Base-by-base conservation (phyloP, 1,140 invertebrate genomes). In the Teleogryllus occipitalis region DNA sequence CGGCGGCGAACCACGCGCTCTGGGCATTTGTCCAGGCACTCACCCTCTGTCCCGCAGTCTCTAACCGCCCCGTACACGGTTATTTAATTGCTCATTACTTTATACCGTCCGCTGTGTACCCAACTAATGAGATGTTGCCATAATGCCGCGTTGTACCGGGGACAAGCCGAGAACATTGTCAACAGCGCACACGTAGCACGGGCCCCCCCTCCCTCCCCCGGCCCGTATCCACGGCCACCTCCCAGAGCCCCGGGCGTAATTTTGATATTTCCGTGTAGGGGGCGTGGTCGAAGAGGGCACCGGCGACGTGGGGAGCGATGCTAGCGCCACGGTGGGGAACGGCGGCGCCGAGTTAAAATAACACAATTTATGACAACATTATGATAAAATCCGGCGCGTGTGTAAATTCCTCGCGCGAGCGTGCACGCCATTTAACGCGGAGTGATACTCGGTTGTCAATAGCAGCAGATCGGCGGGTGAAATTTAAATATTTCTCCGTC, bases 31-130 rank as follows among this genome's bases (percentile, higher is more conserved):
- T 65, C 54, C 54, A 14, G 54, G 54, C 54, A 18, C 18, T 18
- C 54, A 65, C 18, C 54, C 54, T 18, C 18, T 10, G 54, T 65
- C 10, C 27, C 54, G 18, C 54, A 65, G 54, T 65, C 54, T 10
- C 54, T 65, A 65, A 65, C 54, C 54, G 18, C 18, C 54, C 54
- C 54, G 54, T 65, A 14, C 54, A 65, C 54, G 54, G 54, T 65
- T 65, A 65, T 65, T 65, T 65, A 65, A 65, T 65, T 65, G 54
- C 54, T 65, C 54, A 65, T 65, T 65, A 65, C 54, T 65, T 65
- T 65, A 18, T 65, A 65, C 54, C 54, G 27, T 39, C 27, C 27
- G 27, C 27, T 39, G 27, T 39, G 27, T 39, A 39, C 18, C 54
- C 10, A 18, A 65, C 54, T 65, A 65, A 65, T 65, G 54, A 65